Conservation (phyloP, 2,888 invertebrate genomes). For the Nowickia ferox region DNA sequence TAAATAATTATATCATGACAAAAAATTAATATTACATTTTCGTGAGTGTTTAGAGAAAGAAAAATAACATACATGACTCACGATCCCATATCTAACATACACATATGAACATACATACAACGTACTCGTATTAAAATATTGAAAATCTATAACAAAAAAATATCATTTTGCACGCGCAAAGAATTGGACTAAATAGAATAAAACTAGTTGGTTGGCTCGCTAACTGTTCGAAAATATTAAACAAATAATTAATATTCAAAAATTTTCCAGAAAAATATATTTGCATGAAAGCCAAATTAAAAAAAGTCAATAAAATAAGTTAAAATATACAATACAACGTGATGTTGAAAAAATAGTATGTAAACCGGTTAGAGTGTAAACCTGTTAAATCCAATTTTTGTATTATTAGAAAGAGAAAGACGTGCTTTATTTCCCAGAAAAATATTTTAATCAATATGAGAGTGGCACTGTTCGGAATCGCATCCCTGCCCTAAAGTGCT, state of each 20-base stretch:
- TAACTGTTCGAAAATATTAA: background rate
- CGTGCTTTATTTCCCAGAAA: too few species aligned
- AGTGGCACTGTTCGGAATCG: too few species aligned
- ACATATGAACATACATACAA: background rate
- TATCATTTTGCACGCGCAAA: constrained; percentile 33
- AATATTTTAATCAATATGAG: too few species aligned
- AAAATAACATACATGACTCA: too few species aligned
- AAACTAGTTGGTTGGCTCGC: background rate
- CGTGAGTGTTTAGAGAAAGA: too few species aligned
- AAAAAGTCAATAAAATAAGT: constrained; percentile 8
- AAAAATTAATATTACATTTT: too few species aligned
- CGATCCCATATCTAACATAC: background rate
- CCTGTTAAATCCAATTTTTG: too few species aligned
- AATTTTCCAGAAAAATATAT: constrained; percentile 41
- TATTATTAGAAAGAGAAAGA: too few species aligned
- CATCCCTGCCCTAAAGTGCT: too few species aligned
- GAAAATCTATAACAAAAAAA: background rate
- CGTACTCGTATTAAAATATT: background rate
- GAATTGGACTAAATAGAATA: constrained; percentile 18
- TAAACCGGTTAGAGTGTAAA: background rate
- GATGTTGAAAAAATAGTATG: background rate
- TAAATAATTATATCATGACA: too few species aligned
- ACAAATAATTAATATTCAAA: constrained; percentile 39
- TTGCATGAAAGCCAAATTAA: constrained; percentile 53
- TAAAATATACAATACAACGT: background rate